A percentile compares a stretch with the other conserved stretches of the same genome.
These are phyloP conservation scores for Oxyruncus cristatus DNA, from an alignment of 2,113 vertebrate genomes.

Conservation along the genomic window DNA sequence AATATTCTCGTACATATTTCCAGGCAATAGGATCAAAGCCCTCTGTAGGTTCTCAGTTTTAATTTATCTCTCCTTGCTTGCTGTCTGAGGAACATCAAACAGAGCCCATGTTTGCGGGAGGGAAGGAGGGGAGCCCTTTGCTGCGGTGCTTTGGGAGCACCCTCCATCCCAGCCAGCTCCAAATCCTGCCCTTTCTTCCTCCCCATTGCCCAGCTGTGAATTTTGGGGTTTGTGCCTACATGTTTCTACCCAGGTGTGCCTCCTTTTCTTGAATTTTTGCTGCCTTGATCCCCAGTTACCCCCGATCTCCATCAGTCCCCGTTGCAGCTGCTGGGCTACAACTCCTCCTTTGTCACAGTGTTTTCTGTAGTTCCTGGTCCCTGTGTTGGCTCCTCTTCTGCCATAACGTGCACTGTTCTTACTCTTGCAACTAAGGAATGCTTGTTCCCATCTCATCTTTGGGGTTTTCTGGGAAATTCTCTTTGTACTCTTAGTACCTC, in stretches of 20 bases:
- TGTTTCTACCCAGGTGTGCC: not conserved
- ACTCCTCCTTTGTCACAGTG: too few relatives aligned
- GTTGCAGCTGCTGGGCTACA: not conserved
- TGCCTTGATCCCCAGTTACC: not conserved
- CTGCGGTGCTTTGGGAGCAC: not conserved
- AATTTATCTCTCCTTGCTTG: constrained; percentile 60
- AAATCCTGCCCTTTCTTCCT: not conserved
- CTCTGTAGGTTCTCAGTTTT: constrained; percentile 48
- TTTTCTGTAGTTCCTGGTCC: not conserved
- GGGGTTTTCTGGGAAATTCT: not conserved
- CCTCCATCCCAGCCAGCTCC: not conserved
- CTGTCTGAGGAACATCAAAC: constrained; percentile 47
- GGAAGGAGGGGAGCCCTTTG: constrained; percentile 19
- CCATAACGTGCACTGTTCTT: accelerated
- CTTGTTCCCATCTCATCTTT: not conserved
- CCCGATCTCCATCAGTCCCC: accelerated
- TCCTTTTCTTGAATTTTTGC: not conserved
- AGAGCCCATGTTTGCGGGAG: not conserved
- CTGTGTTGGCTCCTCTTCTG: not conserved
- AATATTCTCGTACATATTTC: constrained; percentile 62
- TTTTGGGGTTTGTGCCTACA: accelerated
- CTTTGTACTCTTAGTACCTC: accelerated
- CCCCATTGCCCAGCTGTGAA: not conserved
- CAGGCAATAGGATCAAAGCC: constrained; percentile 65
- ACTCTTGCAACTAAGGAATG: not conserved